phyloP scores from a whole-genome alignment of 2,797 vertebrate genomes.

The Mycteria americana region DNA sequence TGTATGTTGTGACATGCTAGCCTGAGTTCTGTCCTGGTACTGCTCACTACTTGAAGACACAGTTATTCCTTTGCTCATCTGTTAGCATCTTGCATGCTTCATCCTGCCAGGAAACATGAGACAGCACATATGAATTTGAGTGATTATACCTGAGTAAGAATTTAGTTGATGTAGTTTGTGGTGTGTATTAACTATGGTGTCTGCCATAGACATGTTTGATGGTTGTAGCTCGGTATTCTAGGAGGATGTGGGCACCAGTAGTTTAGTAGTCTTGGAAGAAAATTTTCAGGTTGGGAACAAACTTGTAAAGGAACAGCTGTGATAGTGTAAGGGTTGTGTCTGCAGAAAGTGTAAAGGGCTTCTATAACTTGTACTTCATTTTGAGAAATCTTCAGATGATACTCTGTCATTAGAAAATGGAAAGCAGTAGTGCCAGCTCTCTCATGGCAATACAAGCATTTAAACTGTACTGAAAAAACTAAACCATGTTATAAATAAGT shows the following conservation, averaged over 20 bases:
- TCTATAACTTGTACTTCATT: not conserved
- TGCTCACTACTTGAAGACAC: not conserved
- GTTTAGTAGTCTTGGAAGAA: not conserved
- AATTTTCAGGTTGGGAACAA: not conserved
- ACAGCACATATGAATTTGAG: not conserved
- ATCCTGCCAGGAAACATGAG: not conserved
- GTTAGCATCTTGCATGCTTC: not conserved
- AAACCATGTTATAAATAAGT: not conserved
- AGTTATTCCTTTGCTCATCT: not conserved
- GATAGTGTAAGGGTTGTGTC: not conserved
- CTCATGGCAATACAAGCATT: not conserved
- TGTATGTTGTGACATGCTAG: not conserved
- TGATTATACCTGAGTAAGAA: not conserved
- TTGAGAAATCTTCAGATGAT: not conserved
- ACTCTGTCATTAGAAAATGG: not conserved
- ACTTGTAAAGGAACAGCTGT: not conserved
- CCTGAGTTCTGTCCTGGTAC: not conserved
- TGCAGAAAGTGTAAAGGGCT: not conserved
- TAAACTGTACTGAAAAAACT: not conserved
- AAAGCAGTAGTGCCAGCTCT: not conserved
- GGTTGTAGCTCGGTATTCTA: not conserved
- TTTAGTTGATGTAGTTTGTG: not conserved
- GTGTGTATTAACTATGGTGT: not conserved
- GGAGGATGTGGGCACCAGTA: not conserved
- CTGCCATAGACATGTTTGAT: not conserved